These are phyloP conservation scores for Caerostris darwini DNA, from an alignment of 1,140 invertebrate genomes.

Conservation along the genomic window DNA sequence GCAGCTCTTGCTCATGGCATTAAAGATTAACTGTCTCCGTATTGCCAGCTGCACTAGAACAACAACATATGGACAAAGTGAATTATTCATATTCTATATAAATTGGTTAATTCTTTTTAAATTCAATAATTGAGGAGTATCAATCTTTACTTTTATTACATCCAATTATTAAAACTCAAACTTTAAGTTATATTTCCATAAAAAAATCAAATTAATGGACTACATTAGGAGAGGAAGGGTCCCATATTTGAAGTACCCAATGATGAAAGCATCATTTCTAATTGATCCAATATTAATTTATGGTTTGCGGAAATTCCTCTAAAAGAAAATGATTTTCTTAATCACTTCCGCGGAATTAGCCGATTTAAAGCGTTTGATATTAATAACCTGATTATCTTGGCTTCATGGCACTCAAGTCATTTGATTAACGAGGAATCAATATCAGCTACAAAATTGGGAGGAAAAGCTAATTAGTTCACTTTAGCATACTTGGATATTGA, in stretches of 20 bases:
- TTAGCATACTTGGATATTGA: conserved; percentile 27
- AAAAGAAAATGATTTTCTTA: conserved; percentile 37
- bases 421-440: conserved; percentile 36
- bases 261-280: not conserved
- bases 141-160: too few species aligned
- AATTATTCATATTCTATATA: too few species aligned
- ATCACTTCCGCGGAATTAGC: conserved; percentile 29
- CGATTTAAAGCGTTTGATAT: conserved; percentile 34
- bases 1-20: too few species aligned
- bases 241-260: not conserved
- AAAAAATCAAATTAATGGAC: too few species aligned
- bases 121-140: too few species aligned
- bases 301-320: not conserved
- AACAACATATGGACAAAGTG: too few species aligned
- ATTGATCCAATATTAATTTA: conserved; percentile 9
- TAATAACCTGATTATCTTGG: conserved; percentile 27
- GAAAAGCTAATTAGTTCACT: conserved; percentile 20
- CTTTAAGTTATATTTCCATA: too few species aligned
- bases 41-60: too few species aligned
- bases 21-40: too few species aligned
- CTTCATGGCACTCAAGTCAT: not conserved
- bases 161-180: too few species aligned
- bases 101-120: too few species aligned
- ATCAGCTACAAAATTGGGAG: conserved; percentile 14
- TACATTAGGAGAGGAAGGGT: too few species aligned